phyloP scores from a whole-genome alignment of 1,140 invertebrate genomes.

The Procambarus clarkii region DNA sequence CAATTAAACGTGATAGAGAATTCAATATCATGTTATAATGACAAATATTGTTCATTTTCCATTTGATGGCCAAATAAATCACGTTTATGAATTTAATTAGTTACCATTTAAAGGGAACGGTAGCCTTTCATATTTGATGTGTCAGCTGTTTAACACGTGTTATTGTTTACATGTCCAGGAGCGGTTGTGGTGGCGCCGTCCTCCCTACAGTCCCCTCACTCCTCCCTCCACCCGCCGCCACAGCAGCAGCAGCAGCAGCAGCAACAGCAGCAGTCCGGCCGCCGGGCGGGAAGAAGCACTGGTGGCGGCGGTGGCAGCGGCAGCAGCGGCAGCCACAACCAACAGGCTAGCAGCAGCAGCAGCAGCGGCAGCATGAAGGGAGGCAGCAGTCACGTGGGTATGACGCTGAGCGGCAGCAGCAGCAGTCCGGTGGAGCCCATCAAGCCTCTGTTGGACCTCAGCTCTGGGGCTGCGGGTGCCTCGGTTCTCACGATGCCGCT shows the following conservation, averaged over 20 bases:
- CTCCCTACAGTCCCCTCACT: too few relatives aligned
- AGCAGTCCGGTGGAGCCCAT: slow-evolving; percentile 37
- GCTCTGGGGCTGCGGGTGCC: not conserved
- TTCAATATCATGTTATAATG: too few relatives aligned
- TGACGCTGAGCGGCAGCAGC: slow-evolving; percentile 7
- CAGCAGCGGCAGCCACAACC: not conserved
- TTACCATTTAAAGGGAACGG: too few relatives aligned
- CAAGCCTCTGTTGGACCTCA: slow-evolving; percentile 33
- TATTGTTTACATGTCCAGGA: not conserved
- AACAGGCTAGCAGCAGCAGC: not conserved
- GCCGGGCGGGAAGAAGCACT: not conserved
- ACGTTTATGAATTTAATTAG: too few relatives aligned
- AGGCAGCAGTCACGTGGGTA: not conserved
- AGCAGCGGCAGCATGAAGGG: not conserved
- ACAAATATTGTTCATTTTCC: too few relatives aligned
- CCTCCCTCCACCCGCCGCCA: not conserved
- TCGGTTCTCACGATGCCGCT: not conserved
- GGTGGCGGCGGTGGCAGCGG: not conserved
- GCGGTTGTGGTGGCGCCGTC: not conserved
- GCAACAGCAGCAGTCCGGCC: not conserved
- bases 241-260: too few relatives aligned
- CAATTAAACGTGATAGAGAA: too few relatives aligned
- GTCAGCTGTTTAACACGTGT: not conserved
- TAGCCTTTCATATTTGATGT: not conserved
- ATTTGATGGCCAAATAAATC: too few relatives aligned